Evolutionary conservation across 2,888 invertebrate genomes (phyloP), one percentile per base, ranked within the genome.

Genomic region (Phytoseiulus persimilis): DNA sequence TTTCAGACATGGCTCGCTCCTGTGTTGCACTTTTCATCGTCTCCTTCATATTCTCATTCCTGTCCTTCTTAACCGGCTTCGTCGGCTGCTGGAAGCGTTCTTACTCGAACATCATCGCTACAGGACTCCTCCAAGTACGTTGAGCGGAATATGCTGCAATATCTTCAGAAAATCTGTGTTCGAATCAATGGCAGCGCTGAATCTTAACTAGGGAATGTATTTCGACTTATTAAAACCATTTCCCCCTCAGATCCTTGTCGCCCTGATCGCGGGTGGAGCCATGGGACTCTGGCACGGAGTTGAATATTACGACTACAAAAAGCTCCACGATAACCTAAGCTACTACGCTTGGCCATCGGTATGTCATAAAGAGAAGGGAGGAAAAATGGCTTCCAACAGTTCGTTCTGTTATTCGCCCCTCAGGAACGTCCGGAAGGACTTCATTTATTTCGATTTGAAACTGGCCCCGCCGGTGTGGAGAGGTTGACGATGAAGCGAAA

Each of bases 281-380:
- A 98, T 98, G 97, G 97, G 97, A 84, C 94, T 97, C 89, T 98
- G 97, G 97, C 97, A 98, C 92, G 97, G 97, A 90, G 97, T 97
- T 45, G 97, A 98, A 93, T 98, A 97, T 93, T 97, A 96, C 92
- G 98, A 98, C 93, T 96, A 96, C 92, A 97, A 97, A 93, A 96
- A 97, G 93, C 95, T 97, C 89, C 96, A 97, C 90, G 97, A 97
- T 90, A 96, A 96, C 92, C 97, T 97, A 92, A 98, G 95, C 92
- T 97, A 96, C 93, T 96, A 96, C 93, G 96, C 96, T 92, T 98
- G 98, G 98, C 92, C 92, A 83, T 91, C 92, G 90, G 93, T 93
- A 91, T 91, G 91, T 90, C 83, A 33, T 83, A 31, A 83, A n/a
- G 31, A 0, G 28, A 28, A 28, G 5, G 18, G 65, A 28, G 65